Conservation (phyloP, 2,888 invertebrate genomes). For the Watsonalla binaria region DNA sequence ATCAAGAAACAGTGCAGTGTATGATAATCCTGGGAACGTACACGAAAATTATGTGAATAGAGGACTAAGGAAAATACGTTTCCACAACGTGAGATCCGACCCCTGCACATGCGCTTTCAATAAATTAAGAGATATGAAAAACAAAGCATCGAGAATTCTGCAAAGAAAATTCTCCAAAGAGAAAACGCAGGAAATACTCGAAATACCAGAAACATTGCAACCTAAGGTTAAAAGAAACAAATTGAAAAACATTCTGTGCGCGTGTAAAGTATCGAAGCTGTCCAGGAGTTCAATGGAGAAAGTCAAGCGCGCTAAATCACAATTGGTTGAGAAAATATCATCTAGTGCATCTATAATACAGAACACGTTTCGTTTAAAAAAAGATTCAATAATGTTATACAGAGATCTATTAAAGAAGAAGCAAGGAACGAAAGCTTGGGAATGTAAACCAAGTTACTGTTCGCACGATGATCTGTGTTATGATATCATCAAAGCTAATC, state of each 20-base stretch:
- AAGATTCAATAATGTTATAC: slow-evolving; percentile 39
- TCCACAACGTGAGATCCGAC: slow-evolving; percentile 25
- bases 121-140: slow-evolving; percentile 18
- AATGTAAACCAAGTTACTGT: slow-evolving; percentile 18
- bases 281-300: slow-evolving; percentile 15
- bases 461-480: neutral
- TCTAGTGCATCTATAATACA: slow-evolving; percentile 16
- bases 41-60: neutral
- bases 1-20: neutral
- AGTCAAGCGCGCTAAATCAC: slow-evolving; percentile 19
- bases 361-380: slow-evolving; percentile 27
- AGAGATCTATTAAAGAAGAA: slow-evolving; percentile 34
- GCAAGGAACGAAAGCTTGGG: slow-evolving; percentile 14
- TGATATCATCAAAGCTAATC: neutral
- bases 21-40: neutral
- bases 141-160: slow-evolving; percentile 5
- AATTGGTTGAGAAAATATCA: slow-evolving; percentile 14
- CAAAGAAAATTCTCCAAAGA: slow-evolving; percentile 8
- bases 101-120: slow-evolving; percentile 33
- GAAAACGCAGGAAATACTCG: neutral
- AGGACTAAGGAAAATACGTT: neutral
- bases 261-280: slow-evolving; percentile 7
- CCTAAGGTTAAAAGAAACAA: slow-evolving; percentile 15
- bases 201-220: neutral
- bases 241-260: slow-evolving; percentile 13